Evolutionary conservation across 2,888 invertebrate genomes (phyloP), one percentile per base, ranked within the genome.

Genomic region (Dusona sp.): DNA sequence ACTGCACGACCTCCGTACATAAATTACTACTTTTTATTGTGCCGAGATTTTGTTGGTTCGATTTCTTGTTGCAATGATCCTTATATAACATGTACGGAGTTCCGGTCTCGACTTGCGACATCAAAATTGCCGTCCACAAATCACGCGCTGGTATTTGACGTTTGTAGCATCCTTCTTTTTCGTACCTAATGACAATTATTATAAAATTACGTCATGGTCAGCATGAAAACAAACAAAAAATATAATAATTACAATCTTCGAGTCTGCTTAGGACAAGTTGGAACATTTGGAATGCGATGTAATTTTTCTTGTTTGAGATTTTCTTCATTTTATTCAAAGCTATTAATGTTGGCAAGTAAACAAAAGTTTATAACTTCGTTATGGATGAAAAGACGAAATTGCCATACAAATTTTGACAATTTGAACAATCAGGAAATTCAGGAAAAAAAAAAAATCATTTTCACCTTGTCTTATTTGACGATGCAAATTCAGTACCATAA

Each of bases 1-100:
- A 99, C 94, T 99, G 98, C 0, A 99, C 96, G 89, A 99, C 98
- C 96, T 99, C 99, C 0, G 99, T 99, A 94, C 99, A 99, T 54
- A 99, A 95, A 94, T 99, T 99, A 91, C 99, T 98, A 94, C 99
- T 98, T 94, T 99, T 99, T 89, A 99, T 99, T 0, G 99, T 99
- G 19, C 99, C 99, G 83, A 99, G 95, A 95, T 99, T 99, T 94
- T 99, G 97, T 92, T 99, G 99, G 94, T 99, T 99, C 85, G 98
- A 98, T 95, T 99, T 99, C 1, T 97, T 95, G 93, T 99, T 99
- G 93, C 99, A 99, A 4, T 98, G 96, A 95, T 99, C 99, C 95
- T 98, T 98, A 93, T 98, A 98, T 0, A 98, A 94, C 98, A 99
- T 99, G 94, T 98, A 99, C 0, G 99, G 99, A 6, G 98, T 98